A percentile compares a stretch with the other conserved stretches of the same genome.
These are phyloP conservation scores for Phylloscopus trochiloides DNA, from an alignment of 2,113 vertebrate genomes.

Conservation along the genomic window DNA sequence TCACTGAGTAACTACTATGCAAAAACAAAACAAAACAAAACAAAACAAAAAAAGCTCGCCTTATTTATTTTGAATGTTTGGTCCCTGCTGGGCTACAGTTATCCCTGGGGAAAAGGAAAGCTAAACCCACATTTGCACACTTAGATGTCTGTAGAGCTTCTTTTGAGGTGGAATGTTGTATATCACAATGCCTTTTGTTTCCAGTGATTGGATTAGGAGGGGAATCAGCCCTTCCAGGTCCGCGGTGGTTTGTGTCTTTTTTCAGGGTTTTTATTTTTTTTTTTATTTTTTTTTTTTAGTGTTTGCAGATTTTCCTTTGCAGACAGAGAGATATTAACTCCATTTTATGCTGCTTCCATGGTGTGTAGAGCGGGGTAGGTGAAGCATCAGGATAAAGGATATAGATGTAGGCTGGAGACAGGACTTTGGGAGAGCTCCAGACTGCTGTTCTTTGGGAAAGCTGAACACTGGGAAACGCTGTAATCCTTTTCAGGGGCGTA, in stretches of 20 bases:
- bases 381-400: background rate
- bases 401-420: background rate
- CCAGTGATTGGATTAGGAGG: background rate
- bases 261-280: background rate
- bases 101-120: conserved; percentile 44
- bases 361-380: background rate
- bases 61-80: conserved; percentile 70
- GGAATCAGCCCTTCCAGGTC: background rate
- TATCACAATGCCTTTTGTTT: conserved; percentile 3
- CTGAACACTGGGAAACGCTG: background rate
- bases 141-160: conserved; percentile 1
- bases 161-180: background rate
- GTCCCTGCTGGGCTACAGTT: conserved; percentile 35
- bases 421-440: background rate
- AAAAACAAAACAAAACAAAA: conserved; percentile 61
- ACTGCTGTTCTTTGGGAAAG: background rate
- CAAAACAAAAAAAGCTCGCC: conserved; percentile 62
- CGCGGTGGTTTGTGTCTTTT: background rate
- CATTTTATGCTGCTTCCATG: conserved; percentile 23
- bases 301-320: conserved; percentile 16
- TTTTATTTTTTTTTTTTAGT: background rate
- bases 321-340: conserved; percentile 7
- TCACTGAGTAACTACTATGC: conserved; percentile 79
- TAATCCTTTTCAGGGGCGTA: background rate
- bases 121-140: conserved; percentile 36